Evolutionary conservation across 2,888 invertebrate genomes (phyloP), one percentile per base, ranked within the genome.

Genomic region (Amblyjoppa proteus): DNA sequence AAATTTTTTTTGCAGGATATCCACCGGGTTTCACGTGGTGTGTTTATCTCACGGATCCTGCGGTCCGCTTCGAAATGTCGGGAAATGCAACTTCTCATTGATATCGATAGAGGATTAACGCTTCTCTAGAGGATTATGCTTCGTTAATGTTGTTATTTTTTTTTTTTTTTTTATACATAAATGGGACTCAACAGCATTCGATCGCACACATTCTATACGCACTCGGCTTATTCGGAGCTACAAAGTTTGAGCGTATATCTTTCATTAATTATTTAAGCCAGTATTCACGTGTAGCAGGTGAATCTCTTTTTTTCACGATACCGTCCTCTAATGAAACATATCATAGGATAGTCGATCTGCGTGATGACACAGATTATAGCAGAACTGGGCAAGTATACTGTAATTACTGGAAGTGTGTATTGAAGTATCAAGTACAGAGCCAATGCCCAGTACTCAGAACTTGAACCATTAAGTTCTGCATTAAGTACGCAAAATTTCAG

Each of bases 11-110:
- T 83, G 20, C 93, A 94, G 94, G 93, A 87, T 94, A 93, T 88
- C 94, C 94, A 84, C 92, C 94, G 86, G 94, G 94, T 73, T 94
- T 93, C 81, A 93, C 93, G 76, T 94, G 94, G 94, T 94, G 94
- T 88, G 92, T 93, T 90, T 93, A 94, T 88, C 89, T 94, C 89
- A 92, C 89, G 77, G 92, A 92, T 87, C 92, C 93, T 89, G 89
- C 89, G 80, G 61, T 89, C 84, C 90, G 88, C 87, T 90, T 88
- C 89, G 91, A 90, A 68, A 83, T 85, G 45, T 64, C 86, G 74
- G n/a, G 73, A 38, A 64, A 49, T 25, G 34, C 49, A 11, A 45
- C 70, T 56, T 16, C 20, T 66, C 45, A 80, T 58, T 76, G 80
- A 53, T 71, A 70, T 53, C 56, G 25, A 16, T 20, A 56, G 64